Conservation (phyloP, 2,888 invertebrate species). For the Agonopterix arenella region DNA sequence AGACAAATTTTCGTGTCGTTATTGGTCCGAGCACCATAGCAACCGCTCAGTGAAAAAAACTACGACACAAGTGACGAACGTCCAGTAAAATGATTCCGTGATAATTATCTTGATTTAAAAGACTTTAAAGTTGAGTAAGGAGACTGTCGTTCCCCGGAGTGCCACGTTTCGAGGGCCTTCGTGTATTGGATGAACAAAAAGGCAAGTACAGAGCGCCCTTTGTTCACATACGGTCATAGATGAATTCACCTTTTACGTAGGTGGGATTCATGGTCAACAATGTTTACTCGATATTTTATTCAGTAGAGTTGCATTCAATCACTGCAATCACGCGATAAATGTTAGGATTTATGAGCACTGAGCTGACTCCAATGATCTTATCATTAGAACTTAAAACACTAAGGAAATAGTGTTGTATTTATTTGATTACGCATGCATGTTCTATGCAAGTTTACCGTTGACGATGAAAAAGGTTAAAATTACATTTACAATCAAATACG, state of each 20-base stretch:
- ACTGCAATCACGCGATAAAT: too few relatives aligned
- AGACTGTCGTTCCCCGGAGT: constrained; percentile 49
- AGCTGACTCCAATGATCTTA: too few relatives aligned
- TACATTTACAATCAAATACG: constrained; percentile 12
- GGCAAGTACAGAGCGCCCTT: constrained; percentile 63
- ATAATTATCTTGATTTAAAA: constrained; percentile 35
- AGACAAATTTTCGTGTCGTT: constrained; percentile 36
- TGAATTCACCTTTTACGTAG: constrained; percentile 35
- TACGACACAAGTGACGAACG: constrained; percentile 61
- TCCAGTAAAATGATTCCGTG: constrained; percentile 56
- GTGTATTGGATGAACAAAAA: constrained; percentile 72
- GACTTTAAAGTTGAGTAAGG: constrained; percentile 31
- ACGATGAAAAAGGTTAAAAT: constrained; percentile 1
- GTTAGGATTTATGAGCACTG: too few relatives aligned
- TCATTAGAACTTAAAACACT: too few relatives aligned
- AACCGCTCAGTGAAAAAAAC: constrained; percentile 54
- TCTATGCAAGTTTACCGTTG: too few relatives aligned
- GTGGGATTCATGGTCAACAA: constrained; percentile 41
- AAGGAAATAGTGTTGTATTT: too few relatives aligned
- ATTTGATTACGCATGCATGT: too few relatives aligned
- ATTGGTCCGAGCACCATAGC: constrained; percentile 48
- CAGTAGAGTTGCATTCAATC: neutral
- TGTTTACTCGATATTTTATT: constrained; percentile 30
- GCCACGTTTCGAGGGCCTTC: constrained; percentile 55
- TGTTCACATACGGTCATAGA: constrained; percentile 23